Conservation (phyloP, 2,113 vertebrate species). For the Gobiocypris rarus region DNA sequence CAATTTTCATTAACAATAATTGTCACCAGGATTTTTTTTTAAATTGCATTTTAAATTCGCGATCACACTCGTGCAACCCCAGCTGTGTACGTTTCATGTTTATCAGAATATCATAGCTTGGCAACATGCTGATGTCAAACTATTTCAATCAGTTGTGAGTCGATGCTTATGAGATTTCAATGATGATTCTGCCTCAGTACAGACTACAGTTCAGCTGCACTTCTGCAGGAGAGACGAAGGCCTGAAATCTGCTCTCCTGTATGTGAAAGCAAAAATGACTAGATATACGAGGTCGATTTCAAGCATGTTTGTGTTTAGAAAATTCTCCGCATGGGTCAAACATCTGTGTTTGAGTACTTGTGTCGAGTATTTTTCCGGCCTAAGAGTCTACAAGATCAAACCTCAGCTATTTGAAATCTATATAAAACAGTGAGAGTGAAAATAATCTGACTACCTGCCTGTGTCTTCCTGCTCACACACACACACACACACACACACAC, state of each 20-base stretch:
- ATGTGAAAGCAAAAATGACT: not conserved
- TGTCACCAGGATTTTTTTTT: too few relatives aligned
- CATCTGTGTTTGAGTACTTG: not conserved
- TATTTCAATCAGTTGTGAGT: too few relatives aligned
- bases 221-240: not conserved
- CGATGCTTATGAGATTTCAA: not conserved
- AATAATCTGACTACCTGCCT: not conserved
- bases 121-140: too few relatives aligned
- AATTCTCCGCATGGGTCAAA: not conserved
- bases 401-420: not conserved
- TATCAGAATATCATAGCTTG: not conserved
- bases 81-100: not conserved
- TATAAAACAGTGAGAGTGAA: slow-evolving; percentile 16
- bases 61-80: too few relatives aligned
- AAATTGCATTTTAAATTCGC: too few relatives aligned
- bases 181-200: not conserved
- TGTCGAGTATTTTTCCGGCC: not conserved
- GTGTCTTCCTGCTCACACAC: slow-evolving; percentile 9
- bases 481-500: slow-evolving; percentile 30
- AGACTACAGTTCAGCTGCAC: not conserved
- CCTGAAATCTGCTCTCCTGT: not conserved
- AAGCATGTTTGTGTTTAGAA: not conserved
- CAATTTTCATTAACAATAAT: too few relatives aligned
- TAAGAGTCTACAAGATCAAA: not conserved
- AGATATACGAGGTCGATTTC: not conserved